Conservation (phyloP, 2,888 invertebrate genomes). For the Limnephilus rhombicus region DNA sequence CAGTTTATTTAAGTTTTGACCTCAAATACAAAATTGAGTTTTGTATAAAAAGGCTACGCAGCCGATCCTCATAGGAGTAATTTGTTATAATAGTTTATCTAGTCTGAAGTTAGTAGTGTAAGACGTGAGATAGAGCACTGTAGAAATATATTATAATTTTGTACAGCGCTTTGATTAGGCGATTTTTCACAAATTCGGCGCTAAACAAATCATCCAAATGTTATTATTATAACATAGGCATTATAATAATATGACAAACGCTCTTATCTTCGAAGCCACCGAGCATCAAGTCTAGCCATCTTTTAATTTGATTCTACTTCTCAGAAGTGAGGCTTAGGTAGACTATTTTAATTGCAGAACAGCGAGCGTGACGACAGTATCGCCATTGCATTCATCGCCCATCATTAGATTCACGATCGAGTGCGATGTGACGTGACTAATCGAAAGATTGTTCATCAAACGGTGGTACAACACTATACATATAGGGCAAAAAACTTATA, state of each 20-base stretch:
- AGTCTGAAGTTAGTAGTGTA: no score
- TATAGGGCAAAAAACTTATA: background rate
- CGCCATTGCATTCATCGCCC: constrained; percentile 23
- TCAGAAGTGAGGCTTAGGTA: background rate
- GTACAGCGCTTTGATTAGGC: no score
- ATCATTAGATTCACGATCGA: background rate
- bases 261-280: background rate
- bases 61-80: no score
- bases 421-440: constrained; percentile 12
- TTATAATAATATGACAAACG: background rate
- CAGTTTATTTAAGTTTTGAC: no score
- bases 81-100: no score
- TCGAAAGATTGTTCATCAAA: constrained; percentile 7
- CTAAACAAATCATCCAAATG: no score
- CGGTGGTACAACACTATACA: background rate
- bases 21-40: no score
- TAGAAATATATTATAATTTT: no score
- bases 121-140: no score
- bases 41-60: no score
- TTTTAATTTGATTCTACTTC: background rate
- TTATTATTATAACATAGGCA: no score
- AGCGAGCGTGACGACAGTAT: background rate
- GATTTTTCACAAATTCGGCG: no score
- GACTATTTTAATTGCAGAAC: constrained; percentile 3
- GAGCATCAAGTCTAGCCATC: background rate